Base-by-base conservation (phyloP, 2,113 vertebrate genomes). In the Lutjanus erythropterus region DNA sequence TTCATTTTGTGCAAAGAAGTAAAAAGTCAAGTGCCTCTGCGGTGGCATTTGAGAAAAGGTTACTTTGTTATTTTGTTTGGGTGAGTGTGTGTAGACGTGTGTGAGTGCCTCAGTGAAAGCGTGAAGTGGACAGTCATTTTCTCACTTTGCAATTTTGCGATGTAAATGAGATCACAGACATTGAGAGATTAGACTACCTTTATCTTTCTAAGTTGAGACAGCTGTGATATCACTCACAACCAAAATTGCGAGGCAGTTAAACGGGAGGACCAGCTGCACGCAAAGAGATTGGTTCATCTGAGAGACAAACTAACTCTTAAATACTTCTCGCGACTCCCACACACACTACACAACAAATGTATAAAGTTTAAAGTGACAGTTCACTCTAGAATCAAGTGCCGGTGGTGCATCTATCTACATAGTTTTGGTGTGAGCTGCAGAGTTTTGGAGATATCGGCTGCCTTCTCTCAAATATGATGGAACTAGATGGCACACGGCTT, bases 1-100 rank as follows among this genome's bases (percentile, higher is more conserved):
- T 82, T 85, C 27, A 68, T 80, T 75, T 75, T 68, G 53, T 67
- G 71, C 68, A 59, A 53, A 78, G 70, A 85, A 69, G 58, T 31
- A 83, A 84, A 87, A 88, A 85, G 78, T 78, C 78, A 78, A 89
- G 71, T 42, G 75, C 39, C 70, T 83, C 73, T 58, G 65, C 19
- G 15, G 70, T 85, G 86, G 82, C 80, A 91, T 89, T 91, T 92
- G 37, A 84, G 69, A 75, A 90, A 93, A 91, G 90, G 88, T 91
- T 86, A 83, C 69, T 55, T 85, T 56, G 41, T 81, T 76, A 73
- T 86, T 82, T 89, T 85, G 64, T 79, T 78, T 71, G 76, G 62
- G 50, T 52, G 68, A n/a, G 8, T 0, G 0, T 9, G 12, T 4
- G 16, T 8, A 14, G 41, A 29, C 59, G 62, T 41, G 39, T 66